Conservation (phyloP, 2,797 vertebrate genomes). For the Tarsius wallacei region DNA sequence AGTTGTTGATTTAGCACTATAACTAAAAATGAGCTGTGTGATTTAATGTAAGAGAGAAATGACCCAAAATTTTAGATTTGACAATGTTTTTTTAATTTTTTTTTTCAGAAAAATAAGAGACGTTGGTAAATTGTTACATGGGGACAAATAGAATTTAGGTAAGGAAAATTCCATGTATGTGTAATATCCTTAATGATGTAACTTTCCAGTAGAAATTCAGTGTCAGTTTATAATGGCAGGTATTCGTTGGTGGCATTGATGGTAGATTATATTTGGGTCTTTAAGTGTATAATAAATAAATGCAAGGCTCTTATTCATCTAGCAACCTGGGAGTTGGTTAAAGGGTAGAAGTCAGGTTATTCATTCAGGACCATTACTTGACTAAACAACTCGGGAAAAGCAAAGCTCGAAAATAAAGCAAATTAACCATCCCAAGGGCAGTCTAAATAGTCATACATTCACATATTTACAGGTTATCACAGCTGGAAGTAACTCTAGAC, state of each 20-base stretch:
- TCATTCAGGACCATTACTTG: background rate
- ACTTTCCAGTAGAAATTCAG: constrained; percentile 6
- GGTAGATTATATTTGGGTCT: background rate
- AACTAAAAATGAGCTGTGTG: background rate
- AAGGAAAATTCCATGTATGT: background rate
- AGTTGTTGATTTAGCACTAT: constrained; percentile 14
- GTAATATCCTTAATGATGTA: background rate
- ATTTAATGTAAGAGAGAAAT: constrained; percentile 11
- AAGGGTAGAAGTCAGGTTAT: background rate
- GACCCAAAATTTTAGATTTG: background rate
- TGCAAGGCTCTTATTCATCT: background rate
- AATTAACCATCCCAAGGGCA: background rate
- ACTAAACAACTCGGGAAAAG: background rate
- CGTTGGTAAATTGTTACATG: background rate
- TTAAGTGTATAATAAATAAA: constrained; percentile 1
- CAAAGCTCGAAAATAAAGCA: background rate
- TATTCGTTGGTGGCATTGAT: background rate
- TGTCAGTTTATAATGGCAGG: background rate
- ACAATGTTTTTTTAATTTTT: background rate
- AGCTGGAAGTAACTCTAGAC: background rate
- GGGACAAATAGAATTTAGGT: background rate
- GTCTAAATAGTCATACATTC: background rate
- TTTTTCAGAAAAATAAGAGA: background rate
- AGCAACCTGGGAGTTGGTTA: background rate
- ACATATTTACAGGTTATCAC: background rate